phyloP scores from a whole-genome alignment of 2,888 invertebrate species.

The Lithophane leautieri region DNA sequence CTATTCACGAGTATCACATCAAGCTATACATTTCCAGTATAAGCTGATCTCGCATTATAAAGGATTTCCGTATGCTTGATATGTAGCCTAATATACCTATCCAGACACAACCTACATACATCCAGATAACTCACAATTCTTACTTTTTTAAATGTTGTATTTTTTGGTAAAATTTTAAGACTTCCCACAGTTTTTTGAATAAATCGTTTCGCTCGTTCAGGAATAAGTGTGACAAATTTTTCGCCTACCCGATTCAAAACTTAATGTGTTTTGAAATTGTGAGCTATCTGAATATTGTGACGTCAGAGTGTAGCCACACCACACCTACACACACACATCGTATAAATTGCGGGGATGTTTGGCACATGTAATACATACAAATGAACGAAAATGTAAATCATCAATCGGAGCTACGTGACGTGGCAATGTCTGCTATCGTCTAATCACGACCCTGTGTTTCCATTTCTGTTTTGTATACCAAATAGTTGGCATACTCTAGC shows the following conservation, averaged over 20 bases:
- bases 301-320: neutral
- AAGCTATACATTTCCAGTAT: too few species aligned
- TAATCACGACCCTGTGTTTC: neutral
- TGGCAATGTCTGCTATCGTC: neutral
- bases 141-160: neutral
- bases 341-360: neutral
- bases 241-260: neutral
- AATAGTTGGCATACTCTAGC: neutral
- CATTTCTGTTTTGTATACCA: neutral
- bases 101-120: too few species aligned
- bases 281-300: constrained; percentile 1
- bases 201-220: neutral
- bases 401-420: neutral
- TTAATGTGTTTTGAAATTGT: neutral
- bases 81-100: too few species aligned
- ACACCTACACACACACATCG: neutral
- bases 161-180: neutral
- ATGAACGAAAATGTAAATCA: constrained; percentile 27
- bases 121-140: neutral
- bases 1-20: neutral
- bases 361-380: constrained; percentile 14
- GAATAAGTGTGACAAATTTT: neutral
- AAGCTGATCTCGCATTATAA: too few species aligned
- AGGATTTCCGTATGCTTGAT: too few species aligned
- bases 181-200: neutral